Percentiles rank a stretch among this genome's conserved stretches.
These are phyloP conservation scores for Agrilus planipennis DNA, from an alignment of 1,140 invertebrate species.

Conservation along the genomic window DNA sequence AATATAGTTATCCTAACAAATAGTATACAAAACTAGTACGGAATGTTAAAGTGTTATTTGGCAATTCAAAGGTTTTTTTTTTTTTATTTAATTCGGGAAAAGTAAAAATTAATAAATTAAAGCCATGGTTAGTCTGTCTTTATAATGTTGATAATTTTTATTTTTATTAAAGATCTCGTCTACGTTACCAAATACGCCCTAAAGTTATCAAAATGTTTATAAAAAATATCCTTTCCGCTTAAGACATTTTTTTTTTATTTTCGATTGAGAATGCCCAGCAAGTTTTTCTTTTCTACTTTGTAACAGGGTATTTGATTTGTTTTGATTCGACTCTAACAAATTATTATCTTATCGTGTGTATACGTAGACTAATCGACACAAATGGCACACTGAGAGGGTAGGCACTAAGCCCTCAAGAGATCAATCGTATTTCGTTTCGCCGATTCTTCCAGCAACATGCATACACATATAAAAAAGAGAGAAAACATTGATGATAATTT, in stretches of 20 bases:
- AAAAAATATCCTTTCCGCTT: too few relatives aligned
- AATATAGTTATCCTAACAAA: conserved; percentile 11
- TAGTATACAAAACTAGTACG: conserved; percentile 26
- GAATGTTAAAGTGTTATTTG: conserved; percentile 36
- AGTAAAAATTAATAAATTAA: conserved; percentile 30
- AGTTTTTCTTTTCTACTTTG: too few relatives aligned
- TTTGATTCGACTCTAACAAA: too few relatives aligned
- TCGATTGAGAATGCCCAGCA: too few relatives aligned
- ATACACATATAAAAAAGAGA: not conserved
- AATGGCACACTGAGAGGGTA: conserved; percentile 13
- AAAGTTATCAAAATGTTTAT: too few relatives aligned
- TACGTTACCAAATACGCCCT: too few relatives aligned
- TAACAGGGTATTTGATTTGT: too few relatives aligned
- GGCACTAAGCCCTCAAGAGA: conserved; percentile 14
- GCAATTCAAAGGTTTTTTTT: conserved; percentile 23
- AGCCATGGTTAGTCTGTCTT: conserved; percentile 26
- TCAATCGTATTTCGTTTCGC: conserved; percentile 16
- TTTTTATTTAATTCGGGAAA: too few relatives aligned
- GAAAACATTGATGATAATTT: not conserved
- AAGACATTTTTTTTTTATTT: too few relatives aligned
- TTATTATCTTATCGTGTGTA: conserved; percentile 6
- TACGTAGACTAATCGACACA: conserved; percentile 15
- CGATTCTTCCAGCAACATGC: conserved; percentile 6
- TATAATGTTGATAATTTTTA: conserved; percentile 24
- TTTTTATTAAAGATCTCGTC: too few relatives aligned